These are phyloP conservation scores for Ormyrus pomaceus DNA, from an alignment of 2,888 invertebrate genomes.

Conservation along the genomic window DNA sequence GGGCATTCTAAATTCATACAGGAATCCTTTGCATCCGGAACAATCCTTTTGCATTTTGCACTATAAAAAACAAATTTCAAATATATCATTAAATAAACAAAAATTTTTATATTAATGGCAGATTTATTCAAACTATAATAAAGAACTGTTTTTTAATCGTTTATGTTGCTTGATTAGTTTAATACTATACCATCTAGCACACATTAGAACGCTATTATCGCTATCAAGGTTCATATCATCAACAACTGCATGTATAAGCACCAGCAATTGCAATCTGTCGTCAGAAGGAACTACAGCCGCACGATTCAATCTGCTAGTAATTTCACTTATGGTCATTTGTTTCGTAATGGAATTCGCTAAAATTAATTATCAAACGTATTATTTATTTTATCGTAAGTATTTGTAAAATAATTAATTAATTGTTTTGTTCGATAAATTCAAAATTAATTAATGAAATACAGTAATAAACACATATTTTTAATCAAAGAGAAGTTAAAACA, in stretches of 20 bases:
- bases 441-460: neutral
- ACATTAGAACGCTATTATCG: conserved; percentile 42
- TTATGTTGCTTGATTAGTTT: too few species aligned
- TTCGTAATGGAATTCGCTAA: conserved; percentile 78
- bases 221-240: conserved; percentile 86
- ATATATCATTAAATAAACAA: conserved; percentile 13
- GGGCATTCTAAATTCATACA: conserved; percentile 73
- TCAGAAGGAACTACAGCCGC: conserved; percentile 68
- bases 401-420: conserved; percentile 2
- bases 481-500: neutral
- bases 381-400: neutral
- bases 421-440: conserved; percentile 27
- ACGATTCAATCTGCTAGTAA: conserved; percentile 75
- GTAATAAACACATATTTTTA: neutral
- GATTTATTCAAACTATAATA: neutral
- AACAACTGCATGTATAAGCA: conserved; percentile 81
- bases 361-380: conserved; percentile 57
- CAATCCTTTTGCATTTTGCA: conserved; percentile 68
- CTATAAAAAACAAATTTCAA: conserved; percentile 58
- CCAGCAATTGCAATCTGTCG: conserved; percentile 81
- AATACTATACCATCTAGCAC: conserved; percentile 46
- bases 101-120: neutral
- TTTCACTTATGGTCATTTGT: conserved; percentile 80
- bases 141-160: neutral
- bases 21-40: conserved; percentile 66